A percentile compares a stretch with the other conserved stretches of the same genome.
Evolutionary conservation across 2,113 vertebrate species (phyloP).

Genomic region (Reinhardtius hippoglossoides): DNA sequence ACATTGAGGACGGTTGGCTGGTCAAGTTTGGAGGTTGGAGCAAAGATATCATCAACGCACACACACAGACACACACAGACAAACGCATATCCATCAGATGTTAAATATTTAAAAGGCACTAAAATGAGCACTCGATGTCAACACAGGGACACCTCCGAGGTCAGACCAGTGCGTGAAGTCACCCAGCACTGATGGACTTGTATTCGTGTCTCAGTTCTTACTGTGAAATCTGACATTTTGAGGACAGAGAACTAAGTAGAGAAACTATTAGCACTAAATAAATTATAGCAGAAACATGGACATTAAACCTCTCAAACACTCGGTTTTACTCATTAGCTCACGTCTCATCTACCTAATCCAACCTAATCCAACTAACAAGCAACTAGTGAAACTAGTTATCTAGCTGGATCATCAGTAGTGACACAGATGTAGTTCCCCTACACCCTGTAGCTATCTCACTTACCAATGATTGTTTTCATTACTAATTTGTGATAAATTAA

Average conservation of each 20-base stretch:
- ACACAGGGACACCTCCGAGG: conserved; percentile 20
- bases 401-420: background rate
- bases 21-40: conserved; percentile 42
- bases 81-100: background rate
- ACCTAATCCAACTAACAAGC: background rate
- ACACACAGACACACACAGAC: conserved; percentile 16
- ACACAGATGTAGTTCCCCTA: background rate
- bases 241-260: background rate
- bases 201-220: background rate
- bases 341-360: background rate
- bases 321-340: background rate
- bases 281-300: background rate
- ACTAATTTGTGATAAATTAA: background rate
- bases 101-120: conserved; percentile 8
- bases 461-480: background rate
- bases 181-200: background rate
- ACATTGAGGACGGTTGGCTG: conserved; percentile 48
- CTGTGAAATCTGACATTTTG: background rate
- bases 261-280: background rate
- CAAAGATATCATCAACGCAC: conserved; percentile 17
- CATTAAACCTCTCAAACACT: background rate
- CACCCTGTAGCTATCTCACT: background rate
- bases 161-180: background rate
- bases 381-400: background rate
- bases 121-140: conserved; percentile 10